Base-by-base conservation (phyloP, 2,113 vertebrate genomes). In the Rhegmatorhina hoffmannsi region DNA sequence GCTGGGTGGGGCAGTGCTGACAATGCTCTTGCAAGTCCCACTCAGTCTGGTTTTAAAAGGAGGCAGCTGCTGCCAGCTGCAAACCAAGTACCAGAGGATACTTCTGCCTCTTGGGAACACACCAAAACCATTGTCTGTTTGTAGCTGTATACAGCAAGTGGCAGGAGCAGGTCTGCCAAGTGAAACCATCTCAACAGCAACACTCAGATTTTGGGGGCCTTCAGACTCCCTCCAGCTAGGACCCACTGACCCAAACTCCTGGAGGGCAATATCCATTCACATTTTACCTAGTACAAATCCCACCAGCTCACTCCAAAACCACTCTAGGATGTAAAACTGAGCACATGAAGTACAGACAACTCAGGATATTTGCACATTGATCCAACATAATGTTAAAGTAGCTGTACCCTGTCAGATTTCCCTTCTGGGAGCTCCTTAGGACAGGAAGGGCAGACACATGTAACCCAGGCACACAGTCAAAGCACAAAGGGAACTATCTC, bases 21-120 rank as follows among this genome's bases (percentile, higher is more conserved):
- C 89, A 64, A 31, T n/a, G 44, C 44, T 49, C 85, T 40, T 24
- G 0, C 78, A 88, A 78, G 46, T 13, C 52, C 77, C 47, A 69
- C 74, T 79, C 53, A 72, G 58, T 24, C 53, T 91, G 70, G 47
- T 94, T 92, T 88, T 62, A 58, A 90, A 87, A 87, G 47, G 26
- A 87, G 49, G 74, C 74, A 94, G 85, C 84, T 85, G 63, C 82
- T 66, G 64, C 90, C 79, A 94, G 74, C 72, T 95, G 72, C 90
- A 92, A 86, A 85, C 20, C 0, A 88, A 77, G 90, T 14, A 88
- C 47, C 58, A 83, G 84, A 75, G 49, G 88, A 85, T 75, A 38
- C 58, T 43, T 75, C 59, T 90, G 90, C 75, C 94, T 92, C 85
- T 59, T 70, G 79, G 50, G 72, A 86, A 36, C 12, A 1, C 0